Evolutionary conservation across 2,113 vertebrate genomes (phyloP).

Genomic region (Tichodroma muraria): DNA sequence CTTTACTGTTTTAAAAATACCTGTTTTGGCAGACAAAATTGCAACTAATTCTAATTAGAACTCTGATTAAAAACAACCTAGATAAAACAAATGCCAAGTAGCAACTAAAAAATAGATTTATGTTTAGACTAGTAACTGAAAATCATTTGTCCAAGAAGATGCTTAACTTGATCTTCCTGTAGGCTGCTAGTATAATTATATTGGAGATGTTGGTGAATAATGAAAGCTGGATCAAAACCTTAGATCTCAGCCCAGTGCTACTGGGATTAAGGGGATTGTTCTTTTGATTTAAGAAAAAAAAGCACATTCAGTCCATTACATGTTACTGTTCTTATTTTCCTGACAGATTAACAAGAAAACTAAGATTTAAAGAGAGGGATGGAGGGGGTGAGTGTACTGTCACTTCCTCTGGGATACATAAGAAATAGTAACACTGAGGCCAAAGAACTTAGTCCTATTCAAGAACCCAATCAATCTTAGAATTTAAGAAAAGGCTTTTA

Average conservation of each 20-base stretch:
- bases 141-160: not conserved
- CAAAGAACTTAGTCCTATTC: not conserved
- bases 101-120: not conserved
- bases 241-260: not conserved
- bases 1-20: not conserved
- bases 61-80: not conserved
- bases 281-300: not conserved
- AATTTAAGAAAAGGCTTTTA: slow-evolving; percentile 1
- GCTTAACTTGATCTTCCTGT: not conserved
- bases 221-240: not conserved
- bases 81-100: not conserved
- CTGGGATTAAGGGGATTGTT: not conserved
- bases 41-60: not conserved
- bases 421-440: not conserved
- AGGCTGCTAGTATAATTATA: not conserved
- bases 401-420: not conserved
- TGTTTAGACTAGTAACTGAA: not conserved
- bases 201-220: not conserved
- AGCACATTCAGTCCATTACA: not conserved
- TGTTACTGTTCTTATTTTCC: not conserved
- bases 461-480: not conserved
- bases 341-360: not conserved
- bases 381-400: not conserved
- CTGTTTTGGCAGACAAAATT: not conserved
- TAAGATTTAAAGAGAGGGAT: not conserved